A percentile compares a stretch with the other conserved stretches of the same genome.
Evolutionary conservation across 1,140 invertebrate genomes (phyloP).

Genomic region (Euwallacea fornicatus): DNA sequence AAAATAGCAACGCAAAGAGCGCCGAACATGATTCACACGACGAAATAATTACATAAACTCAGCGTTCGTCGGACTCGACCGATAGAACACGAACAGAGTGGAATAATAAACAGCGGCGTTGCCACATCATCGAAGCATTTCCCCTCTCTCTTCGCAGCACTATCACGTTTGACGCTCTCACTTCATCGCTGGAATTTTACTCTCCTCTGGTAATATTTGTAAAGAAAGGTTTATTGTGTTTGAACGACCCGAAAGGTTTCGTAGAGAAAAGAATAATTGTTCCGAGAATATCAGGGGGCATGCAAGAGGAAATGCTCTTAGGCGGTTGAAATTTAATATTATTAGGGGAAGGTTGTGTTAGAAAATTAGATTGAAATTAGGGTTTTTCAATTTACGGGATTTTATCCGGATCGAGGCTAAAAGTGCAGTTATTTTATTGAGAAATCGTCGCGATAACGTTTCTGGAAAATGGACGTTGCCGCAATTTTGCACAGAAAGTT

Average conservation of each 20-base stretch:
- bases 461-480: too few species aligned
- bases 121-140: background rate
- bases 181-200: conserved; percentile 1
- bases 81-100: background rate
- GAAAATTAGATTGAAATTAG: too few species aligned
- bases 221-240: conserved; percentile 15
- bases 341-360: too few species aligned
- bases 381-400: too few species aligned
- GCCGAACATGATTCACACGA: conserved; percentile 9
- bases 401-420: too few species aligned
- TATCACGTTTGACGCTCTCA: background rate
- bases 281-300: background rate
- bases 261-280: conserved; percentile 2
- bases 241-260: conserved; percentile 7
- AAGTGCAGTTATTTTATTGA: too few species aligned
- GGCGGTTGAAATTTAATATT: background rate
- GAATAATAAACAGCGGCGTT: conserved; percentile 9
- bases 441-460: too few species aligned
- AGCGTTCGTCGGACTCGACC: background rate
- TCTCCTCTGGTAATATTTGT: conserved; percentile 9
- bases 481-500: too few species aligned
- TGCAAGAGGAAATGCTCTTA: conserved; percentile 4
- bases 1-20: background rate
- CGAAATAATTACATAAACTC: conserved; percentile 12
- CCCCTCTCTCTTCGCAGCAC: background rate